Conservation (phyloP, 2,113 vertebrate species). For the Hydropotes inermis region DNA sequence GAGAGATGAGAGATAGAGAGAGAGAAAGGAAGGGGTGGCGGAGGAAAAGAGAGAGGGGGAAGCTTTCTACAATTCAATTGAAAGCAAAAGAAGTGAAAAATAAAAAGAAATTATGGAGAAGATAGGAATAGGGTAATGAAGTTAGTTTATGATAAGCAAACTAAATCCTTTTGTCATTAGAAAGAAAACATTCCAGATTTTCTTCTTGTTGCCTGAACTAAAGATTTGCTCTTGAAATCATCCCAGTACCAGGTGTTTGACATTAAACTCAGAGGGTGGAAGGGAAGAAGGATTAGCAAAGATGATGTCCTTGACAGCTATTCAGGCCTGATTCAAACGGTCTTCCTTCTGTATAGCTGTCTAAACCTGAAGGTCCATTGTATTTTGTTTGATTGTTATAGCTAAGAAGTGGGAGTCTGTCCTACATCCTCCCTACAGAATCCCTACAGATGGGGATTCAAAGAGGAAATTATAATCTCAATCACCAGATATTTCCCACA, state of each 20-base stretch:
- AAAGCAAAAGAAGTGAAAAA: slow-evolving; percentile 34
- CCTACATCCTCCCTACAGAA: neutral
- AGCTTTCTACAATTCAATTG: neutral
- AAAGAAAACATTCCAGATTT: neutral
- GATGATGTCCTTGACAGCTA: slow-evolving; percentile 19
- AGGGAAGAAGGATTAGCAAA: slow-evolving; percentile 37
- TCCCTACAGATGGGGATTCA: neutral
- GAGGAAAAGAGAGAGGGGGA: neutral
- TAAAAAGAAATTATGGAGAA: neutral
- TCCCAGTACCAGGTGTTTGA: slow-evolving; percentile 27
- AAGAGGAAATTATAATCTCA: neutral
- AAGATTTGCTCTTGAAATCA: slow-evolving; percentile 8
- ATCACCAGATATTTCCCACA: slow-evolving; percentile 55
- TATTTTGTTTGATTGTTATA: slow-evolving; percentile 52
- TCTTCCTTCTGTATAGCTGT: neutral
- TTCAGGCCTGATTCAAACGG: neutral
- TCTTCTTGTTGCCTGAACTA: neutral
- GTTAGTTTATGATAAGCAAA: slow-evolving; percentile 18
- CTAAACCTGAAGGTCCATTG: neutral
- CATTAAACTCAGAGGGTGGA: neutral
- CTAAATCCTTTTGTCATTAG: neutral
- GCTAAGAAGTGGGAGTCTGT: neutral
- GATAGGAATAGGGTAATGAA: neutral
- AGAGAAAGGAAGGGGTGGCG: neutral
- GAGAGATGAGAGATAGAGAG: neutral